Evolutionary conservation across 2,113 vertebrate species (phyloP).

Genomic region (Oriolus oriolus): DNA sequence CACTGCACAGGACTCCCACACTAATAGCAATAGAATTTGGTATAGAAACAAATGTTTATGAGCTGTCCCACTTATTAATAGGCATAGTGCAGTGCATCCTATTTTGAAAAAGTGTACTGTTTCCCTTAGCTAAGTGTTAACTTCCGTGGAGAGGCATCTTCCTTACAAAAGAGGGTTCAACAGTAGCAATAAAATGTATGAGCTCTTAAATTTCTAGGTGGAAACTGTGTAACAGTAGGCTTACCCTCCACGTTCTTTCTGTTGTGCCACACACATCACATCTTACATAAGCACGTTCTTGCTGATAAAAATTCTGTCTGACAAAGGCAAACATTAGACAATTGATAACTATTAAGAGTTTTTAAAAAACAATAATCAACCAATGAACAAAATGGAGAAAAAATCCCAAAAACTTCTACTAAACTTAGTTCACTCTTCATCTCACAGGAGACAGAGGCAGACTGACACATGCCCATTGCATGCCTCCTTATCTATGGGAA

Average conservation of each 20-base stretch:
- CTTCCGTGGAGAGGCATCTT: background rate
- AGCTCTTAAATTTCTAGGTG: background rate
- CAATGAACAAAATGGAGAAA: background rate
- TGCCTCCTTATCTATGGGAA: background rate
- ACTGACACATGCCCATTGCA: accelerated
- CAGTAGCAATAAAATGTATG: background rate
- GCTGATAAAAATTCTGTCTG: background rate
- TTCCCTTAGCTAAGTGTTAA: background rate
- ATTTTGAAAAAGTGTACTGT: background rate
- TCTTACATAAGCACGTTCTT: accelerated
- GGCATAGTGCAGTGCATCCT: background rate
- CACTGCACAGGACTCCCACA: accelerated
- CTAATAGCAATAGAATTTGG: too few relatives aligned
- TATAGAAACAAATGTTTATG: background rate
- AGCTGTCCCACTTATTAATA: background rate
- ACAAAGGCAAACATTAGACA: background rate
- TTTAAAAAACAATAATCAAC: background rate
- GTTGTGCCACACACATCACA: background rate
- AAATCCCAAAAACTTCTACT: background rate
- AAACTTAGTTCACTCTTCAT: background rate
- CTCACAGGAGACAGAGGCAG: background rate
- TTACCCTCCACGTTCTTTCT: background rate
- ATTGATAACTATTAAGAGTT: background rate
- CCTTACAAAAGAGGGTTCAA: background rate
- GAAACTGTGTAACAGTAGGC: background rate